Evolutionary conservation across 2,888 invertebrate genomes (phyloP).

Genomic region (Autographa gamma): DNA sequence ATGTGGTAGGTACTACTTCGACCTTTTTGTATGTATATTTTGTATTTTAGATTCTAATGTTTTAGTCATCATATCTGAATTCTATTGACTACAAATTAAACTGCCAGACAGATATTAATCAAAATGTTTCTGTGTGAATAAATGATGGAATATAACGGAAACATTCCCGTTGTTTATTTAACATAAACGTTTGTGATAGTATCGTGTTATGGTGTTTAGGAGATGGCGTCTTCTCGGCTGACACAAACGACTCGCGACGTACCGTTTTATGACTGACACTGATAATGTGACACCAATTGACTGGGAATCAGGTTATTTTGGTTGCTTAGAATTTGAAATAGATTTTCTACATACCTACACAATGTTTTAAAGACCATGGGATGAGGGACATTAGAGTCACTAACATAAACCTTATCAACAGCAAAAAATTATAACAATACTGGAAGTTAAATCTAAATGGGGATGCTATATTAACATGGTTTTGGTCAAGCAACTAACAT

Average conservation of each 20-base stretch:
- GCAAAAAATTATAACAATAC: no score
- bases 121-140: conserved; percentile 17
- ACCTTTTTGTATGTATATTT: no score
- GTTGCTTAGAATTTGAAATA: background rate
- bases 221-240: conserved; percentile 47
- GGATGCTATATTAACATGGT: no score
- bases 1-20: no score
- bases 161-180: conserved; percentile 43
- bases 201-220: conserved; percentile 30
- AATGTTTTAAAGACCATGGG: no score
- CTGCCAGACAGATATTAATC: conserved; percentile 9
- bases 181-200: conserved; percentile 22
- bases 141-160: conserved; percentile 41
- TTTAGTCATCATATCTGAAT: background rate
- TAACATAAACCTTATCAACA: background rate
- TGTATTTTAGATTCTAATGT: background rate
- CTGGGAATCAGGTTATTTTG: background rate
- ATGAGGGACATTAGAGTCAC: background rate
- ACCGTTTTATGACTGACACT: conserved; percentile 39
- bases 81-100: background rate
- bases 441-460: no score
- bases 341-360: background rate
- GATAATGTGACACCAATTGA: conserved; percentile 14
- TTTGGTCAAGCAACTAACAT: no score
- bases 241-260: conserved; percentile 10